Conservation (phyloP, 2,888 invertebrate species). For the Drosophila borborema region DNA sequence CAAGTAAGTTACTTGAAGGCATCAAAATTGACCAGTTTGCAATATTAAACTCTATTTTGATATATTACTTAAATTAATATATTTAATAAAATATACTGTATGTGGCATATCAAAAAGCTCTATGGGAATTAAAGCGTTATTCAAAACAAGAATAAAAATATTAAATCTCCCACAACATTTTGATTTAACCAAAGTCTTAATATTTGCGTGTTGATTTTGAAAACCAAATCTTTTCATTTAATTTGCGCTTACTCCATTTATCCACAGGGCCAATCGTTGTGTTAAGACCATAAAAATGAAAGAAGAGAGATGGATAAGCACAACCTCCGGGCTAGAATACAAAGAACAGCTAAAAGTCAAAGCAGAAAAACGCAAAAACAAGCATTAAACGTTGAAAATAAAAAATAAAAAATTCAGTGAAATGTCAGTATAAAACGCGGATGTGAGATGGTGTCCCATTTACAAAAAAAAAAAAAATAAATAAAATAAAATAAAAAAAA, state of each 20-base stretch:
- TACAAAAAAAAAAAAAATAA: conserved; percentile 3
- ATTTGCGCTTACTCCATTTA: conserved; percentile 54
- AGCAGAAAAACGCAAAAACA: conserved; percentile 19
- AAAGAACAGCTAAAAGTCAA: conserved; percentile 42
- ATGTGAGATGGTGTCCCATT: conserved; percentile 28
- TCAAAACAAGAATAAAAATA: conserved; percentile 5
- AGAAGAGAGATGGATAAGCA: conserved; percentile 1
- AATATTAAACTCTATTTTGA: not conserved
- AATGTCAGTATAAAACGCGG: conserved; percentile 51
- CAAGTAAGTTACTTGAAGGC: not conserved
- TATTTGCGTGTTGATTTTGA: conserved; percentile 60
- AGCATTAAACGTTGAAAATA: conserved; percentile 36
- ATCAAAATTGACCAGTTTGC: not conserved
- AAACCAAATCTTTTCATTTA: conserved; percentile 54
- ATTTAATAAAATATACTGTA: not conserved
- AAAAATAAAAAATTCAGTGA: conserved; percentile 49
- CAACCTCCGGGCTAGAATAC: conserved; percentile 14
- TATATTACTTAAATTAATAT: not conserved
- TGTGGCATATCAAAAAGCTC: not conserved
- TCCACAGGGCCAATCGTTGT: conserved; percentile 52
- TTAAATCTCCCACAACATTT: conserved; percentile 39
- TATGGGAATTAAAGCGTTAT: conserved; percentile 11
- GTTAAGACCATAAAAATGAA: conserved; percentile 20
- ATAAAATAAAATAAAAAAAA: too few species aligned
- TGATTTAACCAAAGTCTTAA: conserved; percentile 46